A percentile compares a stretch with the other conserved stretches of the same genome.
Conservation (phyloP, 2,797 vertebrate species). For the Carduelis carduelis region DNA sequence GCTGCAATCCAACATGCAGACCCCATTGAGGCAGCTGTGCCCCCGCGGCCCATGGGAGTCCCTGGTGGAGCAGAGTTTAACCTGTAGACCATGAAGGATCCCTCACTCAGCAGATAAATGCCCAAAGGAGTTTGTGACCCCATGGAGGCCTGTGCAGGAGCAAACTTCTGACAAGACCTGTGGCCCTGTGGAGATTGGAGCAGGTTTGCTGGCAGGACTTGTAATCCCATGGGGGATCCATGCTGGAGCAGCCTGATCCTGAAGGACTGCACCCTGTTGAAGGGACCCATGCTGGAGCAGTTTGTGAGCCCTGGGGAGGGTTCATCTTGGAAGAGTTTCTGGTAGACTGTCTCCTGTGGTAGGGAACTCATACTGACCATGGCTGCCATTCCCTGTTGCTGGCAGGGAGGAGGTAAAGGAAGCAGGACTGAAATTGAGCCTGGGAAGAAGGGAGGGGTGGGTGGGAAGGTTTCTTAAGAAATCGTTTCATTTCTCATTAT, state of each 20-base stretch:
- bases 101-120: neutral
- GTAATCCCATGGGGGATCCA: accelerated
- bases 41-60: neutral
- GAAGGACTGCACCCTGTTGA: neutral
- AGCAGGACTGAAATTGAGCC: neutral
- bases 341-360: neutral
- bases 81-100: neutral
- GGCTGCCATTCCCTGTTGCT: neutral
- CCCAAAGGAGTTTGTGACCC: neutral
- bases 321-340: neutral
- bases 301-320: no score
- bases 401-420: neutral
- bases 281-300: accelerated
- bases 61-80: neutral
- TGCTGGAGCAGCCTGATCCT: accelerated
- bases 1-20: accelerated
- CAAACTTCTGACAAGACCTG: neutral
- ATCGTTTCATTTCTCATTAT: neutral
- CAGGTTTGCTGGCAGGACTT: neutral
- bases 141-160: neutral
- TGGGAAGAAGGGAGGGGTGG: neutral
- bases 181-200: neutral
- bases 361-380: neutral
- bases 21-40: neutral
- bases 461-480: neutral